phyloP scores from a whole-genome alignment of 2,888 invertebrate genomes.

The Strigamia crassipes region DNA sequence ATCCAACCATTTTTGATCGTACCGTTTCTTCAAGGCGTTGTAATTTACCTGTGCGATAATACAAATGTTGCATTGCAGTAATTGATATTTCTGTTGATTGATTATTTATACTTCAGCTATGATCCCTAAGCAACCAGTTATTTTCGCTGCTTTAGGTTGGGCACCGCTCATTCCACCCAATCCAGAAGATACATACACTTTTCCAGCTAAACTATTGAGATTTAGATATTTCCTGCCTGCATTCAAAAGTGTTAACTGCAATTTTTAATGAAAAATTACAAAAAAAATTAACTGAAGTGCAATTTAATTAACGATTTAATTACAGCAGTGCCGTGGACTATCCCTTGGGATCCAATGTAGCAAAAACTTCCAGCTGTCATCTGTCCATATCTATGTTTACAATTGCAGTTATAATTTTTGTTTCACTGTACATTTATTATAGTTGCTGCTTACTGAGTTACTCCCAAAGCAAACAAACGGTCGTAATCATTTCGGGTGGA shows the following conservation, averaged over 20 bases:
- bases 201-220: slow-evolving; percentile 61
- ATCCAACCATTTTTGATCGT: slow-evolving; percentile 67
- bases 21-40: slow-evolving; percentile 64
- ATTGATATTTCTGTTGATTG: too few relatives aligned
- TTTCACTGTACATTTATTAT: too few relatives aligned
- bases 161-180: slow-evolving; percentile 69
- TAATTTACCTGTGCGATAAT: slow-evolving; percentile 58
- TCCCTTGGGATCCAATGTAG: slow-evolving; percentile 70
- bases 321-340: slow-evolving; percentile 69
- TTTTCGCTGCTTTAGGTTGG: slow-evolving; percentile 68
- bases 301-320: not conserved
- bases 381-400: slow-evolving; percentile 64
- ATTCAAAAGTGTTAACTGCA: slow-evolving; percentile 66
- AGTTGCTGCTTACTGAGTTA: slow-evolving; percentile 61
- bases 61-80: not conserved
- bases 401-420: not conserved
- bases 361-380: slow-evolving; percentile 70
- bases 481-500: slow-evolving; percentile 64
- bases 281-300: slow-evolving; percentile 33
- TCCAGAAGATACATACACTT: slow-evolving; percentile 65
- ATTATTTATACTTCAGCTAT: slow-evolving; percentile 63
- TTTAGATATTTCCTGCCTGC: slow-evolving; percentile 65
- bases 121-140: slow-evolving; percentile 67
- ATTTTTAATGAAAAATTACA: too few relatives aligned
- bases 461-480: slow-evolving; percentile 66